A percentile compares a stretch with the other conserved stretches of the same genome.
Evolutionary conservation across 2,888 invertebrate genomes (phyloP).

Genomic region (Dolichopus griseipennis): DNA sequence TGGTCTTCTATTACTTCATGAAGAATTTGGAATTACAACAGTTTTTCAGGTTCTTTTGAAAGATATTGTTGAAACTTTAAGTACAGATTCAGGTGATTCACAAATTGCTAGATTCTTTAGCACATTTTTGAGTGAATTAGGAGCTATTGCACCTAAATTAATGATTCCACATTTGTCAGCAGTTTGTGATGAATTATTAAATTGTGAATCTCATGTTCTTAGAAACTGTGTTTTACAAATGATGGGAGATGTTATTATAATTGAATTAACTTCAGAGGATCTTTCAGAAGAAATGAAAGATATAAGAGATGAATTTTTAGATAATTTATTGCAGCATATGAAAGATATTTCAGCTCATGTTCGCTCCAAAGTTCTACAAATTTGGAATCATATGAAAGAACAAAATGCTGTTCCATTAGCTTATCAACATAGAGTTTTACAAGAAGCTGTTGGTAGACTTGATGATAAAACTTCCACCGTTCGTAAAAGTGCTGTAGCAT

Average conservation of each 20-base stretch:
- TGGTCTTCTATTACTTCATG: conserved; percentile 36
- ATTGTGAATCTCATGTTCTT: conserved; percentile 53
- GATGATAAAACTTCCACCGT: conserved; percentile 77
- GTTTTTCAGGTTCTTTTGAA: conserved; percentile 39
- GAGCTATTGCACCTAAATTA: conserved; percentile 34
- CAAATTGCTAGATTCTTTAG: conserved; percentile 37
- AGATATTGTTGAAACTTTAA: conserved; percentile 37
- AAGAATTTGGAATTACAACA: conserved; percentile 38
- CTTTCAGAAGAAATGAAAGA: conserved; percentile 57
- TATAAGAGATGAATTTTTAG: conserved; percentile 69
- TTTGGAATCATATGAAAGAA: conserved; percentile 70
- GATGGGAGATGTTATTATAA: conserved; percentile 68
- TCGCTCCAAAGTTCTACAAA: conserved; percentile 72
- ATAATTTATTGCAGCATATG: conserved; percentile 71
- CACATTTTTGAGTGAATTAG: conserved; percentile 39
- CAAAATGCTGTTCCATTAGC: conserved; percentile 70
- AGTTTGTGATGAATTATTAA: conserved; percentile 38
- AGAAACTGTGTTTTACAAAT: conserved; percentile 77
- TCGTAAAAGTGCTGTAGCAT: conserved; percentile 63
- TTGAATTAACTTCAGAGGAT: conserved; percentile 63
- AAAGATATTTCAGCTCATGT: conserved; percentile 79
- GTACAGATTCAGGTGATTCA: conserved; percentile 34
- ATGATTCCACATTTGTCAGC: conserved; percentile 41
- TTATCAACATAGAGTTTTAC: conserved; percentile 58
- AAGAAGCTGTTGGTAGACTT: conserved; percentile 60